Evolutionary conservation across 2,888 invertebrate genomes (phyloP).

Genomic region (Megaustenia siamemsis): DNA sequence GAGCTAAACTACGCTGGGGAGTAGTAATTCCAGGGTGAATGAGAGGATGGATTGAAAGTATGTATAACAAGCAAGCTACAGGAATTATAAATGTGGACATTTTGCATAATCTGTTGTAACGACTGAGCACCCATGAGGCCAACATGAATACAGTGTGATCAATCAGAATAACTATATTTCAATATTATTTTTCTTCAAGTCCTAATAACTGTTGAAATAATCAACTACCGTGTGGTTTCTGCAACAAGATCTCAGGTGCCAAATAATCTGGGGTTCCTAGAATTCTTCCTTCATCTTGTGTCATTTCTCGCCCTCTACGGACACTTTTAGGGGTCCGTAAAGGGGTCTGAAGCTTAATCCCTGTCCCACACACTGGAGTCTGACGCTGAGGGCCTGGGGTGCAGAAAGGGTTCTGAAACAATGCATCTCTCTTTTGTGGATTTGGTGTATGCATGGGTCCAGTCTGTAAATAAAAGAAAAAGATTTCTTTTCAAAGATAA

Average conservation of each 20-base stretch:
- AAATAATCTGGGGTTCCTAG: conserved; percentile 98
- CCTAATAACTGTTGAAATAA: too few relatives aligned
- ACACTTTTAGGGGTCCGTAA: conserved; percentile 94
- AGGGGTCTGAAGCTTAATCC: conserved; percentile 83
- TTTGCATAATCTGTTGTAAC: too few relatives aligned
- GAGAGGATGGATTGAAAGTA: too few relatives aligned
- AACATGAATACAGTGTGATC: too few relatives aligned
- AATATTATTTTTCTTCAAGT: too few relatives aligned
- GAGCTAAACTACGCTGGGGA: too few relatives aligned
- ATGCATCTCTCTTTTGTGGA: conserved; percentile 14
- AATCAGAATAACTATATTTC: too few relatives aligned
- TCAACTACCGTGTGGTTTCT: conserved; percentile 82
- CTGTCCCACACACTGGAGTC: conserved; percentile 21
- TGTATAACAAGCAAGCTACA: too few relatives aligned
- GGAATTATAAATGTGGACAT: too few relatives aligned
- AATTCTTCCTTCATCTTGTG: conserved; percentile 87
- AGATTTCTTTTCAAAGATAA: too few relatives aligned
- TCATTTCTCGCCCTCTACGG: conserved; percentile 81
- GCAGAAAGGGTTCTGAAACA: conserved; percentile 26
- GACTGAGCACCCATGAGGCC: too few relatives aligned
- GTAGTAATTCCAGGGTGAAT: too few relatives aligned
- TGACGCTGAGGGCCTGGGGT: conserved; percentile 22
- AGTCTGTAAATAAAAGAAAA: conserved; percentile 4
- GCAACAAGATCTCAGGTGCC: conserved; percentile 92
- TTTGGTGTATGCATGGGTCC: conserved; percentile 25